These are phyloP conservation scores for Gymnosoma rotundatum DNA, from an alignment of 2,888 invertebrate species.

Conservation along the genomic window DNA sequence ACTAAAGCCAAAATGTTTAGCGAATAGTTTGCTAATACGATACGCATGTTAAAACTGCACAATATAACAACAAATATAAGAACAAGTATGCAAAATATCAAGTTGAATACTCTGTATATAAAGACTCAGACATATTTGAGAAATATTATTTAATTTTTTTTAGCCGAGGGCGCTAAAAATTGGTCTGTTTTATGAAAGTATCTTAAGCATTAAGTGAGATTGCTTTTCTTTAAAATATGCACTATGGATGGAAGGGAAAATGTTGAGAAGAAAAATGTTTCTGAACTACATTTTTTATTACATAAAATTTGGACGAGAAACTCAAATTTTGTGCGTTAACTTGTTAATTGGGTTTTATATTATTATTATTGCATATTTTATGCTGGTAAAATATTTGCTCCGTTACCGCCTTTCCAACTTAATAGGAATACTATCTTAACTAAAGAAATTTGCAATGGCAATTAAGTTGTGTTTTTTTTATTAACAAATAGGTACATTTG, in stretches of 20 bases:
- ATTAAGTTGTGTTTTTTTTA: no score
- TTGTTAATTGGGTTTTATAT: no score
- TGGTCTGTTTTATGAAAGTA: conserved; percentile 68
- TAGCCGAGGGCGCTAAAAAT: conserved; percentile 79
- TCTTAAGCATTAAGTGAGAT: conserved; percentile 27
- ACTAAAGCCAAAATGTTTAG: conserved; percentile 49
- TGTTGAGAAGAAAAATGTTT: neutral
- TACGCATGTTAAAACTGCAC: conserved; percentile 63
- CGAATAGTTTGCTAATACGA: conserved; percentile 61
- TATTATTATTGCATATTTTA: no score
- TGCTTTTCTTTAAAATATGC: conserved; percentile 3
- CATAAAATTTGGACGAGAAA: no score
- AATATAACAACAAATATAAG: conserved; percentile 37
- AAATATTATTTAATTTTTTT: conserved; percentile 65
- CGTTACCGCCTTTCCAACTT: no score
- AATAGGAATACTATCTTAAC: no score
- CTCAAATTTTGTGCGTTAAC: no score
- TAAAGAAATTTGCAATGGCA: no score
- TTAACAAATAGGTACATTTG: no score
- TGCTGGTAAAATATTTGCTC: no score
- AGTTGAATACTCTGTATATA: conserved; percentile 11
- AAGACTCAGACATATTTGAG: conserved; percentile 17
- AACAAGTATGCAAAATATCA: conserved; percentile 57
- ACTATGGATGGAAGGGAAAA: conserved; percentile 19
- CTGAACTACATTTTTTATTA: neutral